phyloP scores from a whole-genome alignment of 2,797 vertebrate genomes.

The Molossus molossus region DNA sequence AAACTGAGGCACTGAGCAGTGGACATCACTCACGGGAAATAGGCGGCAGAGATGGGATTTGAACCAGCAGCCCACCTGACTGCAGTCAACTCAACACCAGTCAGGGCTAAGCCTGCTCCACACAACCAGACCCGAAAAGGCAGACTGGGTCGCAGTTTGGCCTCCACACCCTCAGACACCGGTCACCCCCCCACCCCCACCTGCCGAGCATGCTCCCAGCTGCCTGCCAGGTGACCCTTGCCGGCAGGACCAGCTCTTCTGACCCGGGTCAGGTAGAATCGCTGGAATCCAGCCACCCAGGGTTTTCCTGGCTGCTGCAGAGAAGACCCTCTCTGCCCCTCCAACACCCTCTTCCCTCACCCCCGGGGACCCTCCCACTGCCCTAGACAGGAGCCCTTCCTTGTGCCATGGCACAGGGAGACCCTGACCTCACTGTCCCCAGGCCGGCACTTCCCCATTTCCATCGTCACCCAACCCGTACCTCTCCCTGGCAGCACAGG shows the following conservation, averaged over 20 bases:
- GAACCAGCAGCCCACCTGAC: neutral
- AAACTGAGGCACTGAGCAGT: neutral
- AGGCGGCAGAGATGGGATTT: neutral
- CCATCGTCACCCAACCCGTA: accelerated
- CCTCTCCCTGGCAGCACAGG: neutral
- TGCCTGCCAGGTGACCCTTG: neutral
- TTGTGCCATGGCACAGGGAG: neutral
- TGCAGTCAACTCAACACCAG: neutral
- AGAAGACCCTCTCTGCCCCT: neutral
- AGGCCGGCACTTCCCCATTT: neutral
- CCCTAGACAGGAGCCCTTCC: neutral
- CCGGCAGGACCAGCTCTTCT: neutral
- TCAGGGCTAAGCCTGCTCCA: neutral
- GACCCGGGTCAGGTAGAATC: neutral
- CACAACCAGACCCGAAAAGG: neutral
- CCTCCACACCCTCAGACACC: neutral
- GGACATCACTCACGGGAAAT: neutral
- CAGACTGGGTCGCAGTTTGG: neutral
- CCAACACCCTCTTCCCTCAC: neutral
- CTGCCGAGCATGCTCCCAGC: neutral
- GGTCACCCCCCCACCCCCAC: neutral
- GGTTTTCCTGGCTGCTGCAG: neutral
- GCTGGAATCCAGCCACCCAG: slow-evolving; percentile 1
- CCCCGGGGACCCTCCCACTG: neutral
- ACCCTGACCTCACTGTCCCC: neutral